These are phyloP conservation scores for Philotrypesis tridentata DNA, from an alignment of 1,140 invertebrate species.

Conservation along the genomic window DNA sequence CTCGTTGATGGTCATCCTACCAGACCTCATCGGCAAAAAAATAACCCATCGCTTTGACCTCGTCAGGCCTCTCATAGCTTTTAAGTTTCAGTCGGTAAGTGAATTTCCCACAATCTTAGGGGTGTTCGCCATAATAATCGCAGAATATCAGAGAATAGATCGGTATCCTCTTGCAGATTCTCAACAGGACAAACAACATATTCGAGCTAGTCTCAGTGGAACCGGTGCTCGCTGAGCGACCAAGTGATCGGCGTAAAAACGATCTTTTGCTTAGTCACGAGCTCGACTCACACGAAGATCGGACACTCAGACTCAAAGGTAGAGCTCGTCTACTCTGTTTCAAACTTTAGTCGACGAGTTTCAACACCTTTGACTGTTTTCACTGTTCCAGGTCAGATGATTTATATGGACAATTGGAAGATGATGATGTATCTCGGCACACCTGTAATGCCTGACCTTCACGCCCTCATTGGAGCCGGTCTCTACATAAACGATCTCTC, in stretches of 20 bases:
- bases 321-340: background rate
- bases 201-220: constrained; percentile 95
- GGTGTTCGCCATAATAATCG: background rate
- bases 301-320: constrained; percentile 89
- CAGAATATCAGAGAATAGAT: background rate
- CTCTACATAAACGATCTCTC: constrained; percentile 98
- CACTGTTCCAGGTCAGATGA: constrained; percentile 91
- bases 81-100: constrained; percentile 94
- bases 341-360: background rate
- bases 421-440: constrained; percentile 97
- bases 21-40: constrained; percentile 88
- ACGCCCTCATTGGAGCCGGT: constrained; percentile 90
- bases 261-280: constrained; percentile 79
- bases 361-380: background rate
- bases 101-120: background rate
- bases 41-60: constrained; percentile 94
- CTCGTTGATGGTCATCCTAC: constrained; percentile 92
- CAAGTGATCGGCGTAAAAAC: constrained; percentile 72
- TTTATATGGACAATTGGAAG: constrained; percentile 98
- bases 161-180: constrained; percentile 79
- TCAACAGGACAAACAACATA: constrained; percentile 95
- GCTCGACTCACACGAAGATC: constrained; percentile 77
- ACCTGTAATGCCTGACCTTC: constrained; percentile 94
- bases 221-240: constrained; percentile 82
- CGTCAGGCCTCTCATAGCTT: constrained; percentile 91